These are phyloP conservation scores for Drosophila nigrodunni DNA, from an alignment of 1,140 invertebrate species.

Conservation along the genomic window DNA sequence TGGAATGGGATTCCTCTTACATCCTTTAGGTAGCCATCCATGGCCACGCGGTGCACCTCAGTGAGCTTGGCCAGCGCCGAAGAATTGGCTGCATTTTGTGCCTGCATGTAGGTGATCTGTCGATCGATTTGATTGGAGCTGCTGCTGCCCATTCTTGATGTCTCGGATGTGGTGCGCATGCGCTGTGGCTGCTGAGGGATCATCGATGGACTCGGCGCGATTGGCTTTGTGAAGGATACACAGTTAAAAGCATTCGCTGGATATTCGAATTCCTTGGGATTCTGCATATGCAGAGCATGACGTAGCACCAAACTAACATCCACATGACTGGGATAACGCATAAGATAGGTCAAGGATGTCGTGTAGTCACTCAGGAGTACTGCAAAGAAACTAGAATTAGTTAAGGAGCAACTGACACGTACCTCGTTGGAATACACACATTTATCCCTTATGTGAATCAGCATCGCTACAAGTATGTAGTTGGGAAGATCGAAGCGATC, in stretches of 20 bases:
- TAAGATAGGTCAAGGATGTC: slow-evolving; percentile 87
- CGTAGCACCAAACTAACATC: slow-evolving; percentile 88
- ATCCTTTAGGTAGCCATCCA: slow-evolving; percentile 75
- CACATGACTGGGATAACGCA: slow-evolving; percentile 88
- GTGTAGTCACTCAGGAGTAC: slow-evolving; percentile 88
- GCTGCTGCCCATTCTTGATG: slow-evolving; percentile 34
- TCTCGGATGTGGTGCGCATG: slow-evolving; percentile 51
- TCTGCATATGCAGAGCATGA: slow-evolving; percentile 87
- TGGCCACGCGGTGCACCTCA: slow-evolving; percentile 58
- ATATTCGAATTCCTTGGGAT: slow-evolving; percentile 85
- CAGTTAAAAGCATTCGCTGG: slow-evolving; percentile 74
- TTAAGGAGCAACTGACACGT: background rate
- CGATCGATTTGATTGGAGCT: slow-evolving; percentile 54
- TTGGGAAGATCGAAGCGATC: slow-evolving; percentile 89
- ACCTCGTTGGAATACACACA: slow-evolving; percentile 86
- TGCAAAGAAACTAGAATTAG: slow-evolving; percentile 73
- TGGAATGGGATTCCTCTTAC: slow-evolving; percentile 39
- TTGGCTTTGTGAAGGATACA: slow-evolving; percentile 58
- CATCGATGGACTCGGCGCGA: background rate
- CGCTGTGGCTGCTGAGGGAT: slow-evolving; percentile 16
- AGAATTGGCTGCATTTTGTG: slow-evolving; percentile 62
- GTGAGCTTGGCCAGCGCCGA: slow-evolving; percentile 64
- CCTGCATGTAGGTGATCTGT: slow-evolving; percentile 71
- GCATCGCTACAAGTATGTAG: slow-evolving; percentile 91
- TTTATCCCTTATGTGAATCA: slow-evolving; percentile 89